These are phyloP conservation scores for Hypanus sabinus DNA, from an alignment of 2,113 vertebrate species.

Conservation along the genomic window DNA sequence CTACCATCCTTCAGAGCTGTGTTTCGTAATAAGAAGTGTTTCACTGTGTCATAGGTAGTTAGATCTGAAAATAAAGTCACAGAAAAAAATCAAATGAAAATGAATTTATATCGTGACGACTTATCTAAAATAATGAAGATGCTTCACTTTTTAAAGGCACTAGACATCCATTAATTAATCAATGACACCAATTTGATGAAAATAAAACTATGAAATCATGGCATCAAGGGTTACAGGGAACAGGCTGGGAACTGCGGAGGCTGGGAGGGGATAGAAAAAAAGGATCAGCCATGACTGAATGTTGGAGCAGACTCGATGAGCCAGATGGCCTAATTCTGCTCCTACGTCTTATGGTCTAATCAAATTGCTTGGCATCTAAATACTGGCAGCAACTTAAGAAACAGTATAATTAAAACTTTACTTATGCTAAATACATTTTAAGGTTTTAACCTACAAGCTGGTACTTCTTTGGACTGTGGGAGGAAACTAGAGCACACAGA, in stretches of 20 bases:
- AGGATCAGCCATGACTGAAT: no score
- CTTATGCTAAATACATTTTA: neutral
- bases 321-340: no score
- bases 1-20: conserved; percentile 64
- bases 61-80: conserved; percentile 56
- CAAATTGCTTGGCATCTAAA: neutral
- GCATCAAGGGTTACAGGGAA: no score
- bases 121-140: neutral
- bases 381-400: neutral
- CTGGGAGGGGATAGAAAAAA: no score
- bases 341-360: no score
- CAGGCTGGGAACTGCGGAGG: no score
- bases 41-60: conserved; percentile 73
- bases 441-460: no score
- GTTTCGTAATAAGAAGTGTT: conserved; percentile 69
- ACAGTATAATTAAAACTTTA: neutral
- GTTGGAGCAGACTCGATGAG: no score
- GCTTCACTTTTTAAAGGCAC: neutral
- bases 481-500: no score
- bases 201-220: neutral
- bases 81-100: neutral
- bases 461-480: no score
- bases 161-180: neutral
- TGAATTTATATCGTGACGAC: neutral
- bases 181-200: neutral